phyloP scores from a whole-genome alignment of 2,797 vertebrate species.

The Bradypodion pumilum region DNA sequence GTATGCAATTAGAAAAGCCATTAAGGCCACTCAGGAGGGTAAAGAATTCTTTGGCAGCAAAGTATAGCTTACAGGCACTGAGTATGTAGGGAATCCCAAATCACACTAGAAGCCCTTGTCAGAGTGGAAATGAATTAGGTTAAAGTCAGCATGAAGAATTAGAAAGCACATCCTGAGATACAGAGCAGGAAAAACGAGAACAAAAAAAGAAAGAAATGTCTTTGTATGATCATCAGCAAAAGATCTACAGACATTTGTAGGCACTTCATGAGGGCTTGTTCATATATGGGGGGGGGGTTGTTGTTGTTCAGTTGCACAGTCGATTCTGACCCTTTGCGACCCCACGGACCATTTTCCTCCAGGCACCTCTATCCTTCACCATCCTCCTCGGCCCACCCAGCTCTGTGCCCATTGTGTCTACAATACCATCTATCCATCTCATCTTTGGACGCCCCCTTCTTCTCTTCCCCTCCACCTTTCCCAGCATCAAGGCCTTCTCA shows the following conservation, averaged over 20 bases:
- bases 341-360: too few species aligned
- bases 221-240: neutral
- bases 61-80: neutral
- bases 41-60: constrained; percentile 13
- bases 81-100: constrained; percentile 1
- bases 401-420: too few species aligned
- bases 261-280: neutral
- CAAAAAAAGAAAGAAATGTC: neutral
- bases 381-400: too few species aligned
- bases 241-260: neutral
- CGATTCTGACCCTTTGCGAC: too few species aligned
- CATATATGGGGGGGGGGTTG: too few species aligned
- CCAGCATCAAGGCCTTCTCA: too few species aligned
- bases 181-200: neutral
- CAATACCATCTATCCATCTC: too few species aligned
- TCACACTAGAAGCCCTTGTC: constrained; percentile 1
- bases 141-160: constrained; percentile 11
- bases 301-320: too few species aligned
- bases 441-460: too few species aligned
- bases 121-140: neutral
- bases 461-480: too few species aligned
- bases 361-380: too few species aligned
- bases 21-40: neutral
- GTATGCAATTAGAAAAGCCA: constrained; percentile 12
- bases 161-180: neutral